A percentile compares a stretch with the other conserved stretches of the same genome.
phyloP scores from a whole-genome alignment of 2,797 vertebrate species.

The Platyrinchus mystaceus region DNA sequence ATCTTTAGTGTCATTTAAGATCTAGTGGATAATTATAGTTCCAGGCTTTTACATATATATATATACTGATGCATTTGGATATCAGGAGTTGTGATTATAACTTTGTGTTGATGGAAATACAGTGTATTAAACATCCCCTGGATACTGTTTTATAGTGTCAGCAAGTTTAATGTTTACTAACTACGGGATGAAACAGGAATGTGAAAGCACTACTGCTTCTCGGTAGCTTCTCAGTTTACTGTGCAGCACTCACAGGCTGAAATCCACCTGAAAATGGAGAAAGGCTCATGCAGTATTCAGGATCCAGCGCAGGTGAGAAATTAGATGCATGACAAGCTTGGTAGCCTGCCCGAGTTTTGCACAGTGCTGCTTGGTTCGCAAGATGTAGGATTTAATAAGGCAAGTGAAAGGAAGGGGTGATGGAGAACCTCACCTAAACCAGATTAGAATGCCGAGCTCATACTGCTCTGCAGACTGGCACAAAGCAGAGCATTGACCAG shows the following conservation, averaged over 20 bases:
- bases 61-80: neutral
- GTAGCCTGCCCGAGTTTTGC: neutral
- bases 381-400: conserved; percentile 5
- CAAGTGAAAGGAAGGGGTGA: neutral
- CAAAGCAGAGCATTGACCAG: conserved; percentile 31
- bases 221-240: neutral
- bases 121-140: neutral
- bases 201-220: neutral
- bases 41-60: neutral
- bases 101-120: neutral
- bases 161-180: neutral
- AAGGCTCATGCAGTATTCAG: neutral
- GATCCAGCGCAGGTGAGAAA: neutral
- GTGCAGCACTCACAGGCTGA: neutral
- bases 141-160: neutral
- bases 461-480: neutral
- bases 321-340: neutral
- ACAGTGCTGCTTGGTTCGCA: neutral
- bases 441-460: conserved; percentile 46
- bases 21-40: neutral
- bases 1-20: neutral
- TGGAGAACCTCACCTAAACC: conserved; percentile 8
- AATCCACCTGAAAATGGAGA: neutral
- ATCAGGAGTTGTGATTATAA: neutral
- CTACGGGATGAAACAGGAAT: neutral